Evolutionary conservation across 1,140 invertebrate genomes (phyloP).

Genomic region (Apis florea): DNA sequence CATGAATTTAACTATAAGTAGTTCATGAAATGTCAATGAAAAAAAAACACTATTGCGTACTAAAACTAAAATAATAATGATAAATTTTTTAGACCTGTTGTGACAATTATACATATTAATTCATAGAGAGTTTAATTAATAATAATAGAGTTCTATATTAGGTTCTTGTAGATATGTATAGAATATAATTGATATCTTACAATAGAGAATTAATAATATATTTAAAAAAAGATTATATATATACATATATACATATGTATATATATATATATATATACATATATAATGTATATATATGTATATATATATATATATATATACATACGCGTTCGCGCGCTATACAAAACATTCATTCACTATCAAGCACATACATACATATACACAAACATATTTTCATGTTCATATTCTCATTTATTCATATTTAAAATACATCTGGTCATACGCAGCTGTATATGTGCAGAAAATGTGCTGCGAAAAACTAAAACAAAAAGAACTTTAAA

Average conservation of each 20-base stretch:
- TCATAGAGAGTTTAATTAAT: slow-evolving; percentile 80
- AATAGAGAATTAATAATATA: slow-evolving; percentile 78
- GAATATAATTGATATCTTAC: slow-evolving; percentile 73
- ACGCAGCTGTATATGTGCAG: slow-evolving; percentile 44
- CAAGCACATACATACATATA: slow-evolving; percentile 35
- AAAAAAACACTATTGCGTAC: slow-evolving; percentile 53
- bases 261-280: too few species aligned
- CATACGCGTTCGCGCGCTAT: slow-evolving; percentile 2
- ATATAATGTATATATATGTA: not conserved
- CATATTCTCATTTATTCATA: slow-evolving; percentile 48
- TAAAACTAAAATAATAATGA: slow-evolving; percentile 59
- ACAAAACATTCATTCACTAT: slow-evolving; percentile 17
- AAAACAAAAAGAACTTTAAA: slow-evolving; percentile 30
- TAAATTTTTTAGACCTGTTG: slow-evolving; percentile 72
- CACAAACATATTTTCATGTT: slow-evolving; percentile 29
- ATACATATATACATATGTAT: slow-evolving; percentile 31
- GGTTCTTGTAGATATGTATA: slow-evolving; percentile 80
- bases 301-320: slow-evolving; percentile 32
- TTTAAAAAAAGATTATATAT: slow-evolving; percentile 69
- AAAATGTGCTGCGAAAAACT: slow-evolving; percentile 44
- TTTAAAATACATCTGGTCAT: slow-evolving; percentile 45
- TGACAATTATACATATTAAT: slow-evolving; percentile 75
- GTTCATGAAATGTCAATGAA: slow-evolving; percentile 57
- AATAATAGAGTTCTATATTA: slow-evolving; percentile 78
- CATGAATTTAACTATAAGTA: slow-evolving; percentile 47